These are phyloP conservation scores for Ophioninae sp. DNA, from an alignment of 2,888 invertebrate genomes.

Conservation along the genomic window DNA sequence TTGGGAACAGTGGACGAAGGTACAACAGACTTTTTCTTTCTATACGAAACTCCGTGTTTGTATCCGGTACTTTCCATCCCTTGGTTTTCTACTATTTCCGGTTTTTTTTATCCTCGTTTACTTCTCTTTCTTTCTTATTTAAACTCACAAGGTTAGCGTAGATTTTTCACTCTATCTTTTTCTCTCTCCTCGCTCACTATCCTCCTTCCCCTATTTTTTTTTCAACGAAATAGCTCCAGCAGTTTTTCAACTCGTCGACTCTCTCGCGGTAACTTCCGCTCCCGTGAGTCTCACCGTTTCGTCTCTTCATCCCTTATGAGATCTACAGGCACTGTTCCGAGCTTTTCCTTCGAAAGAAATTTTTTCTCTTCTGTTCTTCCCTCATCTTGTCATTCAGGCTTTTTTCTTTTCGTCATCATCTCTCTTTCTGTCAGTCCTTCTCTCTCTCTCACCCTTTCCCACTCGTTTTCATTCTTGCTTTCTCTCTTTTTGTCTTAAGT, in stretches of 20 bases:
- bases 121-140: neutral
- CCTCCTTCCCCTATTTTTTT: neutral
- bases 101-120: neutral
- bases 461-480: neutral
- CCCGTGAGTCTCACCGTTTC: conserved; percentile 36
- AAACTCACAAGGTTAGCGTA: conserved; percentile 2
- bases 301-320: conserved; percentile 52
- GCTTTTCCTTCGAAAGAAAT: conserved; percentile 60
- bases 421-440: conserved; percentile 15
- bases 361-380: conserved; percentile 42
- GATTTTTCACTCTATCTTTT: neutral
- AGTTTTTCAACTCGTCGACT: conserved; percentile 60
- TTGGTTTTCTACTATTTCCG: neutral
- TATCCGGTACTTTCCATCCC: conserved; percentile 22
- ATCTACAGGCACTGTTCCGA: conserved; percentile 31
- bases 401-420: conserved; percentile 21
- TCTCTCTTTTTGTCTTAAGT: conserved; percentile 2
- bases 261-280: conserved; percentile 57
- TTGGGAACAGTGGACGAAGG: conserved; percentile 20
- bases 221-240: conserved; percentile 61
- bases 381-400: conserved; percentile 29
- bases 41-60: conserved; percentile 31
- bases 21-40: conserved; percentile 31
- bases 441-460: neutral
- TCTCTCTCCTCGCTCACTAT: neutral